phyloP scores from a whole-genome alignment of 92 coral and sea anemone species.

The Epizoanthus fatuus region DNA sequence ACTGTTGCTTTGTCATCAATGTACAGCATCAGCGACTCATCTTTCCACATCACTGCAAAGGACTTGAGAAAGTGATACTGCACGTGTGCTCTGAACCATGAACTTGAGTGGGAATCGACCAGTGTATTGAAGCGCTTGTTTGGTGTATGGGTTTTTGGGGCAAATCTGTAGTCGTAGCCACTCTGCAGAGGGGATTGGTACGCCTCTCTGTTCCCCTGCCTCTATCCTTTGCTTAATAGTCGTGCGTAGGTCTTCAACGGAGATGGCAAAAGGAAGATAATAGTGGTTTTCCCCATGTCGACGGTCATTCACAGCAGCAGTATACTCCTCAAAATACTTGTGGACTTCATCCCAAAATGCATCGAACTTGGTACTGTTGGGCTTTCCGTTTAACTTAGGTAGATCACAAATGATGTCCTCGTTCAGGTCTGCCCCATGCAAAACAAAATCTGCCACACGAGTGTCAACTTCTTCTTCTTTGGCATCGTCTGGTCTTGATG shows the following conservation, averaged over 20 bases:
- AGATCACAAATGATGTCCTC: conserved; percentile 11
- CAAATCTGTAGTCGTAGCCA: conserved; percentile 1
- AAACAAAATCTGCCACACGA: background rate
- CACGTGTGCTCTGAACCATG: background rate
- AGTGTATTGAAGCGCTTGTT: background rate
- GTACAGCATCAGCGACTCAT: conserved; percentile 7
- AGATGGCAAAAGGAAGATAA: conserved; percentile 21
- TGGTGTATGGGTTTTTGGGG: background rate
- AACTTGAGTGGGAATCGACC: background rate
- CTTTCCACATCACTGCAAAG: conserved; percentile 8
- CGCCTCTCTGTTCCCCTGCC: conserved; percentile 9
- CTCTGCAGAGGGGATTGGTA: conserved; percentile 16
- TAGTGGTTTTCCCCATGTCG: conserved; percentile 18
- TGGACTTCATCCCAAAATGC: conserved; percentile 26
- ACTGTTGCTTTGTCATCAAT: background rate
- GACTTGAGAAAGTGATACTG: background rate
- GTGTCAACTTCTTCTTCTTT: background rate
- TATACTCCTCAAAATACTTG: conserved; percentile 21
- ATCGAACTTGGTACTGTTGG: conserved; percentile 14
- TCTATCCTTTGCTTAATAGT: background rate
- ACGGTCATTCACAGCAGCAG: conserved; percentile 24
- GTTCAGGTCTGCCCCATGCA: background rate
- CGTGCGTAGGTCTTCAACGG: conserved; percentile 8
- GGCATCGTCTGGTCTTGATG: background rate
- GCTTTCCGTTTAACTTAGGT: conserved; percentile 15